Percentiles rank a stretch among this genome's conserved stretches.
Evolutionary conservation across 2,113 vertebrate species (phyloP).

Genomic region (Motacilla tschutschensis): DNA sequence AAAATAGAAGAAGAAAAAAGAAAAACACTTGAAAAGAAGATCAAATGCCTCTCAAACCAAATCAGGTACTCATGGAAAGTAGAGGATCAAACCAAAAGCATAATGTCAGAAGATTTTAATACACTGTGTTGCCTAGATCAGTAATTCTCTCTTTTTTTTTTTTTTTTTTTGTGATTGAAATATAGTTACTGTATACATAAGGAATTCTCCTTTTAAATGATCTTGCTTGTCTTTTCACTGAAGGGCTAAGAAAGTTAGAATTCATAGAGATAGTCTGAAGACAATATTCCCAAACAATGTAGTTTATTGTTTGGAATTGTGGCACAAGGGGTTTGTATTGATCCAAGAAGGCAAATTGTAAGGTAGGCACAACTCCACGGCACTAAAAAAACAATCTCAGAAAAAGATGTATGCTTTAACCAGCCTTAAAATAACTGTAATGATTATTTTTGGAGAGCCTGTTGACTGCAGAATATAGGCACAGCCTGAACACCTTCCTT

Average conservation of each 20-base stretch:
- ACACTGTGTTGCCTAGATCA: background rate
- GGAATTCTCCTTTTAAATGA: background rate
- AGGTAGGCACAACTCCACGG: background rate
- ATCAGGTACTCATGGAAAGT: background rate
- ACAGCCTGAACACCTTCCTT: background rate
- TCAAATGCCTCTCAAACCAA: background rate
- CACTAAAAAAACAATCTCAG: background rate
- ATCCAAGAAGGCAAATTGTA: background rate
- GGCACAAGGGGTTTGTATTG: background rate
- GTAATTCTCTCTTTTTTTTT: background rate
- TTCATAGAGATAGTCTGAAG: background rate
- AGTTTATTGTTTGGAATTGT: background rate
- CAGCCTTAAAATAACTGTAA: background rate
- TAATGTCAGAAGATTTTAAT: background rate
- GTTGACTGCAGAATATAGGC: background rate
- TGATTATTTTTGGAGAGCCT: background rate
- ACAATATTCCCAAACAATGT: background rate
- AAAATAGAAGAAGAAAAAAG: background rate
- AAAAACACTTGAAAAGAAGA: background rate
- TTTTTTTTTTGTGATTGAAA: background rate
- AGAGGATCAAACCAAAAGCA: background rate
- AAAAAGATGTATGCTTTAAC: background rate
- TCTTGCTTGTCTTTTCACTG: background rate
- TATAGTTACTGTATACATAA: background rate
- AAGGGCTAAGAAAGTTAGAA: background rate